Percentiles rank a stretch among this genome's conserved stretches.
These are phyloP conservation scores for Staurois parvus DNA, from an alignment of 2,797 vertebrate species.

Conservation along the genomic window DNA sequence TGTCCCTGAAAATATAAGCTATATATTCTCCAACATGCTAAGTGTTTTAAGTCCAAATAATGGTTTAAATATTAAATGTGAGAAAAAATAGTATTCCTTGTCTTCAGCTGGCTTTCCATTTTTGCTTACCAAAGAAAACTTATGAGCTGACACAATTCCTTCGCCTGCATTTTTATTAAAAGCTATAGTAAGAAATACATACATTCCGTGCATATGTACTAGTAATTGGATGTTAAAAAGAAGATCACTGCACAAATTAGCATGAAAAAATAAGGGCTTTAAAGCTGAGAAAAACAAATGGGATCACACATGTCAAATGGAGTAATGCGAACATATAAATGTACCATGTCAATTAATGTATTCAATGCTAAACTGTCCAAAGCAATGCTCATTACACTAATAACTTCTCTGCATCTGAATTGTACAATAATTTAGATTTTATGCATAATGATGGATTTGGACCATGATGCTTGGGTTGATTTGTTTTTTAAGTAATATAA, in stretches of 20 bases:
- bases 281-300: neutral
- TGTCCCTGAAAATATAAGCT: too few species aligned
- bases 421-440: slow-evolving; percentile 8
- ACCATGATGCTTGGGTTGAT: neutral
- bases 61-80: too few species aligned
- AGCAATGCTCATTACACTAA: slow-evolving; percentile 30
- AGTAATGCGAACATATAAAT: slow-evolving; percentile 18
- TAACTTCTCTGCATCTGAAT: slow-evolving; percentile 8
- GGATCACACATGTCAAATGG: slow-evolving; percentile 12
- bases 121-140: too few species aligned
- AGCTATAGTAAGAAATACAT: neutral
- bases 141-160: too few species aligned
- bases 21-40: too few species aligned
- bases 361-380: slow-evolving; percentile 29
- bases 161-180: neutral
- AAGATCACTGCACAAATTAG: slow-evolving; percentile 19
- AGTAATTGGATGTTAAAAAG: slow-evolving; percentile 25
- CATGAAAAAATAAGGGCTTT: neutral
- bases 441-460: slow-evolving; percentile 8
- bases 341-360: slow-evolving; percentile 1
- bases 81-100: too few species aligned
- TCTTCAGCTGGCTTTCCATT: too few species aligned
- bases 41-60: too few species aligned
- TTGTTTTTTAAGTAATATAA: slow-evolving; percentile 16
- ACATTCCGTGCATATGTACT: neutral